Evolutionary conservation across 2,113 vertebrate genomes (phyloP).

Genomic region (Nannobrachium achirus): DNA sequence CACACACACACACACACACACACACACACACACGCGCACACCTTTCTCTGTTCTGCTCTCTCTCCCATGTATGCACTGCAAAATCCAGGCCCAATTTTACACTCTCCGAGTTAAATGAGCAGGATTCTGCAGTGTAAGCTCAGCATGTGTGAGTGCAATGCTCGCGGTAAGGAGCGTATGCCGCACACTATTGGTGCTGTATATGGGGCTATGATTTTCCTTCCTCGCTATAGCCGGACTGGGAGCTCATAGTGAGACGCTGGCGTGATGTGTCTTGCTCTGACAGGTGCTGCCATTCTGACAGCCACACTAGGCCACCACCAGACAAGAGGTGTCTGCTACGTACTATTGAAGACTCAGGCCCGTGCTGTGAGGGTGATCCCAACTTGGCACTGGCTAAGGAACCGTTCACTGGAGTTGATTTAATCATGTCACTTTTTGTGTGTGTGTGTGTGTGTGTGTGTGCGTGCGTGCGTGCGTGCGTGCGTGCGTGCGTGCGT

Average conservation of each 20-base stretch:
- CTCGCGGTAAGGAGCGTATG: conserved; percentile 56
- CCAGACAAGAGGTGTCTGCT: conserved; percentile 80
- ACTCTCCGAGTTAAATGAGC: no score
- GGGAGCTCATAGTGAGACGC: conserved; percentile 65
- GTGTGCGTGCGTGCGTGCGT: no score
- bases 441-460: neutral
- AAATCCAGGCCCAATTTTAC: no score
- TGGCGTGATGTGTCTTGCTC: conserved; percentile 71
- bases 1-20: conserved; percentile 31
- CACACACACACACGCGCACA: conserved; percentile 26
- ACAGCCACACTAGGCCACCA: conserved; percentile 66
- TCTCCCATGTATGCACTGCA: neutral
- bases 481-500: no score
- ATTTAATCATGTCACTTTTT: conserved; percentile 77
- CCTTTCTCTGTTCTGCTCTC: neutral
- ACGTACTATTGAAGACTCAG: conserved; percentile 68
- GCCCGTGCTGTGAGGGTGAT: conserved; percentile 76
- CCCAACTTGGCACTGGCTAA: conserved; percentile 73
- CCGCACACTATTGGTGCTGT: conserved; percentile 66
- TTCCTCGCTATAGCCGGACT: conserved; percentile 37
- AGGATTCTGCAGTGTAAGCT: neutral
- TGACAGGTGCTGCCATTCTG: conserved; percentile 80
- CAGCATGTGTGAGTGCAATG: conserved; percentile 39
- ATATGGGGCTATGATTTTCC: conserved; percentile 54
- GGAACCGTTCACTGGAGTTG: conserved; percentile 70